Evolutionary conservation across 2,888 invertebrate species (phyloP).

Genomic region (Candidula unifasciata): DNA sequence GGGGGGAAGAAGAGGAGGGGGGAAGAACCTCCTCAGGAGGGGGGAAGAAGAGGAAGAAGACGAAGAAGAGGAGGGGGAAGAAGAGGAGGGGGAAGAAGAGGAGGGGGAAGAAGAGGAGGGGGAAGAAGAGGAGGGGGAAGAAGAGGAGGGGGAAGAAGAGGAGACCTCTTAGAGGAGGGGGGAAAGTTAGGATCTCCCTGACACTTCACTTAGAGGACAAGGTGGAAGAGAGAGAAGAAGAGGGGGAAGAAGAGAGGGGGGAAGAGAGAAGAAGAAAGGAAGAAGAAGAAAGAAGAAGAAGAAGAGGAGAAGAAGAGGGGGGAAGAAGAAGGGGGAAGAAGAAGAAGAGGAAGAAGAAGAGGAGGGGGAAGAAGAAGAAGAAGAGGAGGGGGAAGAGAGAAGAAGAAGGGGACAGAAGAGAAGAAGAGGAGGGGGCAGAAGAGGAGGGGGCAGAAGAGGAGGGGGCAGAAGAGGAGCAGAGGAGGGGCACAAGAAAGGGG

Average conservation of each 20-base stretch:
- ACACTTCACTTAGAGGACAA: background rate
- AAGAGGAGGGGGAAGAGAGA: constrained; percentile 10
- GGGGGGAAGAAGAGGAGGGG: too few relatives aligned
- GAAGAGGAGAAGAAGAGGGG: background rate
- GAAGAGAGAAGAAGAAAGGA: background rate
- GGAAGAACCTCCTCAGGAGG: too few relatives aligned
- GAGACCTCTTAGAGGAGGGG: too few relatives aligned
- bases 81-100: too few relatives aligned
- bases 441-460: background rate
- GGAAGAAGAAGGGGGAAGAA: background rate
- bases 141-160: too few relatives aligned
- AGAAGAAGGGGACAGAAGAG: background rate
- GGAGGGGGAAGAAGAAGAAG: background rate
- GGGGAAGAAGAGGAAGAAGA: too few relatives aligned
- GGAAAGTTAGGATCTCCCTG: too few relatives aligned
- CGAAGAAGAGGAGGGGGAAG: too few relatives aligned
- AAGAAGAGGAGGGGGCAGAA: background rate
- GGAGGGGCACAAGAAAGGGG: background rate
- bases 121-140: too few relatives aligned
- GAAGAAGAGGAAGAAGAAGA: background rate
- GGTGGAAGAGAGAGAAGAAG: background rate
- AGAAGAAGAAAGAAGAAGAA: background rate
- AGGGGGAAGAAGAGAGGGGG: background rate
- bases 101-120: too few relatives aligned
- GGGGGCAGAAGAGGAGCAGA: constrained; percentile 2